Conservation (phyloP, 2,113 vertebrate species). For the Amphiprion ocellaris region DNA sequence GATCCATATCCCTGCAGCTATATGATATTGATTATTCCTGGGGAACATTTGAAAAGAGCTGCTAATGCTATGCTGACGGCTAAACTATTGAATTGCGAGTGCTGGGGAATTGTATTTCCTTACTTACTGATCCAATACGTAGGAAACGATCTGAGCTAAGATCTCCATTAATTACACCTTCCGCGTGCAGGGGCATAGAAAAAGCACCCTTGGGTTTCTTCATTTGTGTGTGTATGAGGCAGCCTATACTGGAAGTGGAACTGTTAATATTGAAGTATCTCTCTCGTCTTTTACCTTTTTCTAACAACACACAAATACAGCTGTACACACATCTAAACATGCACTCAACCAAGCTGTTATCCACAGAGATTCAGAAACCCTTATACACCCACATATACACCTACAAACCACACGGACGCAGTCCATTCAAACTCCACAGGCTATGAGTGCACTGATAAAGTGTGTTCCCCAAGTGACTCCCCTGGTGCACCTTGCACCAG, state of each 20-base stretch:
- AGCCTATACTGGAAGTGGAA: not conserved
- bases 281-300: not conserved
- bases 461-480: slow-evolving; percentile 47
- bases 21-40: not conserved
- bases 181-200: not conserved
- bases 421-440: slow-evolving; percentile 46
- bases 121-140: not conserved
- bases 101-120: not conserved
- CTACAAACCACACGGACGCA: slow-evolving; percentile 7
- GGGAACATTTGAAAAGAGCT: not conserved
- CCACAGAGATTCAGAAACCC: slow-evolving; percentile 27
- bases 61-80: not conserved
- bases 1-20: not conserved
- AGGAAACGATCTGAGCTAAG: not conserved
- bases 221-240: not conserved
- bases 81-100: not conserved
- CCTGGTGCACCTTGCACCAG: slow-evolving; percentile 58
- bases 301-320: too few relatives aligned
- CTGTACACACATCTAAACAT: not conserved
- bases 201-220: not conserved
- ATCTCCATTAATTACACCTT: not conserved
- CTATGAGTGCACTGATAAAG: slow-evolving; percentile 58
- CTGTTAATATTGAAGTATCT: not conserved
- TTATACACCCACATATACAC: not conserved
- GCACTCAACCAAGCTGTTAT: not conserved